These are phyloP conservation scores for Mirza zaza DNA, from an alignment of 2,113 vertebrate genomes.

Conservation along the genomic window DNA sequence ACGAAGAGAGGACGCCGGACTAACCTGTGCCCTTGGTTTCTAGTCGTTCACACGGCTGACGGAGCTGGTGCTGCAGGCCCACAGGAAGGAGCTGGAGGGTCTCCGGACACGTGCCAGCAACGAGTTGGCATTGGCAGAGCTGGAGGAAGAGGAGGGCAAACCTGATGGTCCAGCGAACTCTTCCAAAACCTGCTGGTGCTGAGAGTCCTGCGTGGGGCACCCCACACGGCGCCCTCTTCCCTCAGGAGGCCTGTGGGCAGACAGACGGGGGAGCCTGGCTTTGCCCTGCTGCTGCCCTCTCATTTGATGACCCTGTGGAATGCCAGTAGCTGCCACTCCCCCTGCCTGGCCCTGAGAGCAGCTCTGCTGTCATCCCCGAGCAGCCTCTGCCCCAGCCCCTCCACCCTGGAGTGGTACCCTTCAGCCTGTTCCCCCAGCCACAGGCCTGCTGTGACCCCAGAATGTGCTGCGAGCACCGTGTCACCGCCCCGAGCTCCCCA, in stretches of 20 bases:
- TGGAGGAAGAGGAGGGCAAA: slow-evolving; percentile 92
- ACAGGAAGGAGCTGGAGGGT: slow-evolving; percentile 95
- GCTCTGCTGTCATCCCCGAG: background rate
- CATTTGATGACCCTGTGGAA: slow-evolving; percentile 28
- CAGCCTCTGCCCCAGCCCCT: slow-evolving; percentile 26
- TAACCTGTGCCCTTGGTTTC: background rate
- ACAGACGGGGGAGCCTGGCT: slow-evolving; percentile 42
- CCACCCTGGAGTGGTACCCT: background rate
- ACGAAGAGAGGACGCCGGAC: background rate
- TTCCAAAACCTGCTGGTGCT: slow-evolving; percentile 96
- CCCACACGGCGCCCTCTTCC: background rate
- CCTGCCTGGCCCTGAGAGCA: slow-evolving; percentile 41
- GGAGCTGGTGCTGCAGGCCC: slow-evolving; percentile 95
- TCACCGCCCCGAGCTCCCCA: background rate
- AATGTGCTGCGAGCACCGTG: background rate
- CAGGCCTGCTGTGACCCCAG: background rate
- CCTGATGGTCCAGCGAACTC: slow-evolving; percentile 81
- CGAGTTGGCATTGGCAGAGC: slow-evolving; percentile 87
- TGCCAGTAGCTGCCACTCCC: slow-evolving; percentile 41
- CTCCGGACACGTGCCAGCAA: slow-evolving; percentile 85
- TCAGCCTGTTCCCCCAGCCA: background rate
- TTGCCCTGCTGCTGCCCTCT: slow-evolving; percentile 30
- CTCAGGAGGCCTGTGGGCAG: slow-evolving; percentile 52
- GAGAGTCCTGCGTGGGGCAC: slow-evolving; percentile 69
- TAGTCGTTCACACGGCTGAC: slow-evolving; percentile 96